A percentile compares a stretch with the other conserved stretches of the same genome.
These are phyloP conservation scores for Misgurnus anguillicaudatus DNA, from an alignment of 2,113 vertebrate species.

Conservation along the genomic window DNA sequence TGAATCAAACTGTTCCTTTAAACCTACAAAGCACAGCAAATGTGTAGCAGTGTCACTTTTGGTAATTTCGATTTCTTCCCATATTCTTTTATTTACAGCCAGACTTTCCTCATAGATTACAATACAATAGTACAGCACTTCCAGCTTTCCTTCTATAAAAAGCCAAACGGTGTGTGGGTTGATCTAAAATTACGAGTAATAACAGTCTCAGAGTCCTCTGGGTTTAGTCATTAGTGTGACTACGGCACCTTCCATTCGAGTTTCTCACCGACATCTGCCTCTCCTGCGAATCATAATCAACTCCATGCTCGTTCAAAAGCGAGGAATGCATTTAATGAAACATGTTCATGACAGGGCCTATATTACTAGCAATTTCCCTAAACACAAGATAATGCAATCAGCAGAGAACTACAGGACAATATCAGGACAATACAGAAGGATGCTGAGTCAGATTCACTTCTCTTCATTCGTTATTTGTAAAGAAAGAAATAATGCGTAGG, in stretches of 20 bases:
- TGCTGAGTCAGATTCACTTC: constrained; percentile 16
- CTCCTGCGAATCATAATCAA: constrained; percentile 16
- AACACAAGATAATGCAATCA: constrained; percentile 25
- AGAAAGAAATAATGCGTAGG: constrained; percentile 36
- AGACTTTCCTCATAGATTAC: not conserved
- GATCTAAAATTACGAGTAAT: constrained; percentile 23
- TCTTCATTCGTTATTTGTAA: constrained; percentile 19
- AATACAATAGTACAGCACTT: not conserved
- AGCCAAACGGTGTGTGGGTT: constrained; percentile 15
- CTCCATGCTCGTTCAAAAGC: not conserved
- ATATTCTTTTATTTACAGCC: not conserved
- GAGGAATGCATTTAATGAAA: constrained; percentile 7
- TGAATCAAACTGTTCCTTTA: no score
- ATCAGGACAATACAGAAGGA: not conserved
- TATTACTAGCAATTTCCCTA: constrained; percentile 23
- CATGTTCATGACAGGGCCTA: constrained; percentile 24
- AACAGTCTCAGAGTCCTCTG: not conserved
- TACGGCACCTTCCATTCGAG: not conserved
- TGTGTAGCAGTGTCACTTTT: not conserved
- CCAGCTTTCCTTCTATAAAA: not conserved
- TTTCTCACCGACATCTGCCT: constrained; percentile 7
- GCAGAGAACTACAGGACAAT: not conserved
- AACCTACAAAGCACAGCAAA: not conserved
- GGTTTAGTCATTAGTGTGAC: constrained; percentile 13
- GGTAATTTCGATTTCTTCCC: not conserved